A percentile compares a stretch with the other conserved stretches of the same genome.
Evolutionary conservation across 2,797 vertebrate species (phyloP).

Genomic region (Erpetoichthys calabaricus): DNA sequence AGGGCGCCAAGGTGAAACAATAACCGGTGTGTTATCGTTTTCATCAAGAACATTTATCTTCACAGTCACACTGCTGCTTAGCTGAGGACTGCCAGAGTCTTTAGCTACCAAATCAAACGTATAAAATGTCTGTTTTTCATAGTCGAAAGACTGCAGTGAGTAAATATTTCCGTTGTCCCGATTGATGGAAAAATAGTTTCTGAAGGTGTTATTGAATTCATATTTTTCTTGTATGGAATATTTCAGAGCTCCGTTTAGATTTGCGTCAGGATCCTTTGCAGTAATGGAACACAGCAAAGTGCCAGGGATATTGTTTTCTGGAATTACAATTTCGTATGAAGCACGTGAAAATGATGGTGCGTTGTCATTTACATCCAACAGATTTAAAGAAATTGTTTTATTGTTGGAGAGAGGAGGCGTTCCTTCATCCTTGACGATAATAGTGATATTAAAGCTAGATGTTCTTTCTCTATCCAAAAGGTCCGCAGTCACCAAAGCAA

Average conservation of each 20-base stretch:
- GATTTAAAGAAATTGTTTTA: constrained; percentile 33
- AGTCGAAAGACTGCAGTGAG: constrained; percentile 37
- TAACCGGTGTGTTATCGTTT: constrained; percentile 39
- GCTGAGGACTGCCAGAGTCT: constrained; percentile 40
- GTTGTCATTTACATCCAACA: constrained; percentile 59
- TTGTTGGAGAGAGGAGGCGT: constrained; percentile 36
- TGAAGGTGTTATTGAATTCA: constrained; percentile 37
- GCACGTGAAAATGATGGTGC: no score
- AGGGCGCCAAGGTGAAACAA: constrained; percentile 36
- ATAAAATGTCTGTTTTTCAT: constrained; percentile 37
- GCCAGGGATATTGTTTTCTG: constrained; percentile 43
- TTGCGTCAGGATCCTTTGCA: constrained; percentile 41
- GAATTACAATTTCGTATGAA: constrained; percentile 40
- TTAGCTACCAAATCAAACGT: constrained; percentile 39
- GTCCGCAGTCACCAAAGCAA: constrained; percentile 33
- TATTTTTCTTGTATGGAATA: constrained; percentile 43
- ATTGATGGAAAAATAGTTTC: constrained; percentile 41
- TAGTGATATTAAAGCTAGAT: constrained; percentile 19
- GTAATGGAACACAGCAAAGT: constrained; percentile 33
- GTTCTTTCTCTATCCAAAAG: constrained; percentile 30
- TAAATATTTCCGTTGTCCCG: constrained; percentile 40
- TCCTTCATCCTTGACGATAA: constrained; percentile 36
- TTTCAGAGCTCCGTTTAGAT: constrained; percentile 43
- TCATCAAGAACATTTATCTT: constrained; percentile 38
- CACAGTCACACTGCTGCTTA: constrained; percentile 38